Conservation (phyloP, 2,113 vertebrate species). For the Pygoscelis antarcticus region DNA sequence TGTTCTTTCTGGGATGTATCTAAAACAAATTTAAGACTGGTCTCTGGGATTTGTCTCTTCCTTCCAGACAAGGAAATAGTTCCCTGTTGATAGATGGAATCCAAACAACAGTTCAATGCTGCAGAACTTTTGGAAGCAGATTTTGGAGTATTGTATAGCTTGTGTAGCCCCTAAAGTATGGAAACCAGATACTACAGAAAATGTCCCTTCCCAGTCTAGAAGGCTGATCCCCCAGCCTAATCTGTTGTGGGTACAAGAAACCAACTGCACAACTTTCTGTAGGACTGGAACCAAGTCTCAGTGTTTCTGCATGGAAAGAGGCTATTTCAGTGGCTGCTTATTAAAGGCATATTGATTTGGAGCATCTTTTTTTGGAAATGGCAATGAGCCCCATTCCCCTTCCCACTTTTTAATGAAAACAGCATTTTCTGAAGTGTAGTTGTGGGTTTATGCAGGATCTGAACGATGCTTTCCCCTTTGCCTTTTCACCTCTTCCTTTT, state of each 20-base stretch:
- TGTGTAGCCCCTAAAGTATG: background rate
- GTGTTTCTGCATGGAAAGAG: background rate
- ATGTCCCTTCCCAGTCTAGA: background rate
- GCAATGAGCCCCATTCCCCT: background rate
- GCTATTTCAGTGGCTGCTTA: background rate
- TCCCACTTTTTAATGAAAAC: background rate
- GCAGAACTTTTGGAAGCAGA: background rate
- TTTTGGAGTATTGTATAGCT: background rate
- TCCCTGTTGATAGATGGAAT: background rate
- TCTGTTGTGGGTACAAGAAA: background rate
- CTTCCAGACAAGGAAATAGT: background rate
- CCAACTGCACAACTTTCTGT: background rate
- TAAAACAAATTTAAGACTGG: background rate
- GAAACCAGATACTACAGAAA: background rate
- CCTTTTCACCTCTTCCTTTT: constrained; percentile 43
- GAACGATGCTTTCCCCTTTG: background rate
- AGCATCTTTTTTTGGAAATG: background rate
- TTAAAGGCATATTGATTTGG: background rate
- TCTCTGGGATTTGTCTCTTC: background rate
- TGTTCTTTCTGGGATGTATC: background rate
- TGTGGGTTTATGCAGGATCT: background rate
- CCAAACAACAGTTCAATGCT: background rate
- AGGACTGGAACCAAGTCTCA: background rate
- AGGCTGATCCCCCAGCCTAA: background rate
- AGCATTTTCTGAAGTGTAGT: background rate